These are phyloP conservation scores for Neotragus pygmaeus DNA, from an alignment of 2,113 vertebrate genomes.

Conservation along the genomic window DNA sequence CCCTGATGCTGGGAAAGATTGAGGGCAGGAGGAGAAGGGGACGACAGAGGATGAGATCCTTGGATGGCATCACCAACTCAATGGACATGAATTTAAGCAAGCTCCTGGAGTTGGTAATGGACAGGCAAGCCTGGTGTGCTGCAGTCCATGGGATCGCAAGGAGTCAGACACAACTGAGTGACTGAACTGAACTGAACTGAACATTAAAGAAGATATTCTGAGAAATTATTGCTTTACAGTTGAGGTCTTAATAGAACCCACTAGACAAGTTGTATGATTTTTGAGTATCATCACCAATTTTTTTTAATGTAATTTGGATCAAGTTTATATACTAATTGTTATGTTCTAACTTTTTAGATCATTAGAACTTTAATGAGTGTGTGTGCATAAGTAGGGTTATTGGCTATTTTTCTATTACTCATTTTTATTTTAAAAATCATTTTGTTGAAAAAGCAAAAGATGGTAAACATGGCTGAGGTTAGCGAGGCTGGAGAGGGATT, in stretches of 20 bases:
- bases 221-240: constrained; percentile 42
- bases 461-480: neutral
- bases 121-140: neutral
- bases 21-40: neutral
- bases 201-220: constrained; percentile 58
- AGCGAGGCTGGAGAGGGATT: neutral
- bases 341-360: neutral
- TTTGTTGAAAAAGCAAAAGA: neutral
- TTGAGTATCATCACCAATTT: constrained; percentile 69
- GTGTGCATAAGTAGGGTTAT: neutral
- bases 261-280: constrained; percentile 64
- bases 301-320: constrained; percentile 71
- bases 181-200: neutral
- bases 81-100: neutral
- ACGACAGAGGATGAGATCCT: neutral
- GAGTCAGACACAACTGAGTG: neutral
- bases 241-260: constrained; percentile 45
- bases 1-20: neutral
- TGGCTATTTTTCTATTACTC: neutral
- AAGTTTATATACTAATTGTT: neutral
- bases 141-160: neutral
- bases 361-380: neutral
- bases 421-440: neutral
- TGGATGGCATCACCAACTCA: neutral
- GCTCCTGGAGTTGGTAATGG: neutral